phyloP scores from a whole-genome alignment of 1,140 invertebrate species.

The Reticulitermes speratus region DNA sequence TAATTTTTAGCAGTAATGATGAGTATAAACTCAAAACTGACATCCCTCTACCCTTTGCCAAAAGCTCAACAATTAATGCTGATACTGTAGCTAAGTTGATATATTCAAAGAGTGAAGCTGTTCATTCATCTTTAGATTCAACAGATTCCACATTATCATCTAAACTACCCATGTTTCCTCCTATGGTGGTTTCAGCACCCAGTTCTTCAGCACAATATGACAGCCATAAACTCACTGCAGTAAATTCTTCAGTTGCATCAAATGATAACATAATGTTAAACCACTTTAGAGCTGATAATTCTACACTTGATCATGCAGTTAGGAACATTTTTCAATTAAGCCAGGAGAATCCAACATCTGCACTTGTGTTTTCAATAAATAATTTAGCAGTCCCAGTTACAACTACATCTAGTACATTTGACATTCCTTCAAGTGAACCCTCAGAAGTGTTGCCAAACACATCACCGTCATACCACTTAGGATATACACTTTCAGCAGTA shows the following conservation, averaged over 20 bases:
- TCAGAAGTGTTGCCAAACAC: not conserved
- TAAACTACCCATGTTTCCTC: not conserved
- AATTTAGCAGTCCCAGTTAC: not conserved
- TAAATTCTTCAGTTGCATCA: not conserved
- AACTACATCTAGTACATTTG: not conserved
- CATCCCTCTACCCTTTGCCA: not conserved
- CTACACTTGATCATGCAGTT: not conserved
- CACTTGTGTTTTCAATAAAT: not conserved
- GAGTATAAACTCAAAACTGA: not conserved
- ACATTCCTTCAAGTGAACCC: not conserved
- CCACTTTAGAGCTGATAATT: not conserved
- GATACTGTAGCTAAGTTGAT: not conserved
- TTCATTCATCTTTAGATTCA: not conserved
- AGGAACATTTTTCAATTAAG: not conserved
- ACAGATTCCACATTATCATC: not conserved
- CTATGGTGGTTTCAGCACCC: not conserved
- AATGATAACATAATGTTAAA: not conserved
- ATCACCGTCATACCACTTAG: not conserved
- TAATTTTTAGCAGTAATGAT: not conserved
- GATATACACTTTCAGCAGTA: not conserved
- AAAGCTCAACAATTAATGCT: not conserved
- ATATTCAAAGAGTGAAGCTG: not conserved
- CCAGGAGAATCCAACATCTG: not conserved
- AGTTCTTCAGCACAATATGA: not conserved
- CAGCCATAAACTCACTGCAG: too few species aligned